Conservation (phyloP, 2,888 invertebrate genomes). For the Auanema sp. region DNA sequence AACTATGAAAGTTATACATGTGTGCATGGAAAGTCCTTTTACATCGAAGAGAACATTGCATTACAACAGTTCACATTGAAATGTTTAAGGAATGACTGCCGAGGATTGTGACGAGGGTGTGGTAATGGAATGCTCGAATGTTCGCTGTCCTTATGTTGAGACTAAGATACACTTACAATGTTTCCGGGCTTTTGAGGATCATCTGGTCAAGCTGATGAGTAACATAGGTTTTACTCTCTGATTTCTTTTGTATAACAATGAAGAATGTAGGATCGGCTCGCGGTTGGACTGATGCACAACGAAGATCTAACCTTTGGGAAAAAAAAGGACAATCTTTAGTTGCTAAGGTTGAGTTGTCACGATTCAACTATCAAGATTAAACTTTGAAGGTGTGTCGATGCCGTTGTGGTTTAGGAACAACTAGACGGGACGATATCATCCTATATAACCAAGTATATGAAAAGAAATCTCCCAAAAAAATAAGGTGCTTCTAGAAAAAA, state of each 20-base stretch:
- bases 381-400: constrained; percentile 27
- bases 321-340: constrained; percentile 48
- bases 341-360: constrained; percentile 11
- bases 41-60: constrained; percentile 13
- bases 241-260: neutral
- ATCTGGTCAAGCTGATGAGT: constrained; percentile 39
- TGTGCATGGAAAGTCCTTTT: neutral
- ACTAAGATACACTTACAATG: constrained; percentile 39
- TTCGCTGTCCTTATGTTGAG: constrained; percentile 34
- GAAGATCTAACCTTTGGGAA: constrained; percentile 50
- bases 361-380: neutral
- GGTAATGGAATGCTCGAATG: constrained; percentile 46
- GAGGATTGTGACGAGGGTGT: constrained; percentile 28
- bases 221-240: constrained; percentile 22
- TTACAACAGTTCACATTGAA: no score
- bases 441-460: constrained; percentile 8
- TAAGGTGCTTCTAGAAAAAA: no score
- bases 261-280: constrained; percentile 44
- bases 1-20: no score
- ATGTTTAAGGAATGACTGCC: no score
- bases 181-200: constrained; percentile 41
- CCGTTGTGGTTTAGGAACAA: constrained; percentile 33
- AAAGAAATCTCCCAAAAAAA: no score
- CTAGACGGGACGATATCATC: constrained; percentile 28
- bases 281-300: constrained; percentile 53